Evolutionary conservation across 1,140 invertebrate genomes (phyloP), one percentile per base, ranked within the genome.

Genomic region (Telenomus remus): DNA sequence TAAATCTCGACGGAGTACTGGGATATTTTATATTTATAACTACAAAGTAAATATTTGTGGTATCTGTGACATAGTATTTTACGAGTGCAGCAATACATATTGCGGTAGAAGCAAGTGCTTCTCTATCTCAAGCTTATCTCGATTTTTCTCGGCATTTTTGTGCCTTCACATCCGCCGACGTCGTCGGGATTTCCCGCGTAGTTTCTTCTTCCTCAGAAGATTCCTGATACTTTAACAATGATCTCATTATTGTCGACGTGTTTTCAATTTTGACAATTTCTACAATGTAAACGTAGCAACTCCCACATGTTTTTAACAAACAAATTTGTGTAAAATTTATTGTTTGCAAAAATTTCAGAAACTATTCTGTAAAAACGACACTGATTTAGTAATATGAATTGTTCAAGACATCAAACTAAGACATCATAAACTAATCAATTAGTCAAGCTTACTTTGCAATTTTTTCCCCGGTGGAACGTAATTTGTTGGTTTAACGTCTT

Each of bases 221-320:
- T 74, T 66, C 46, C 51, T 61, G 71, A 74, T 74, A 74, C 61
- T 74, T 74, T 74, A 74, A 74, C 71, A 68, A 74, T 74, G 71
- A 66, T 74, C 71, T 66, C 71, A 74, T 74, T 74, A 75, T 75
- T 75, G 71, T 75, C 56, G 61, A n/a, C n/a, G n/a, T n/a, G n/a
- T n/a, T n/a, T n/a, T n/a, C n/a, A n/a, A n/a, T n/a, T n/a, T n/a
- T n/a, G n/a, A n/a, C n/a, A n/a, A n/a, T n/a, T n/a, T n/a, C n/a
- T n/a, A n/a, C n/a, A n/a, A n/a, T n/a, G n/a, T n/a, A n/a, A n/a
- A n/a, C n/a, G n/a, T n/a, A n/a, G n/a, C n/a, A n/a, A n/a, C n/a
- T n/a, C n/a, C n/a, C n/a, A n/a, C n/a, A n/a, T n/a, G n/a, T n/a
- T n/a, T n/a, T n/a, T n/a, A n/a, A n/a, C n/a, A n/a, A n/a, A n/a